A percentile compares a stretch with the other conserved stretches of the same genome.
phyloP scores from a whole-genome alignment of 2,113 vertebrate species.

The Pachycephala philippinensis region DNA sequence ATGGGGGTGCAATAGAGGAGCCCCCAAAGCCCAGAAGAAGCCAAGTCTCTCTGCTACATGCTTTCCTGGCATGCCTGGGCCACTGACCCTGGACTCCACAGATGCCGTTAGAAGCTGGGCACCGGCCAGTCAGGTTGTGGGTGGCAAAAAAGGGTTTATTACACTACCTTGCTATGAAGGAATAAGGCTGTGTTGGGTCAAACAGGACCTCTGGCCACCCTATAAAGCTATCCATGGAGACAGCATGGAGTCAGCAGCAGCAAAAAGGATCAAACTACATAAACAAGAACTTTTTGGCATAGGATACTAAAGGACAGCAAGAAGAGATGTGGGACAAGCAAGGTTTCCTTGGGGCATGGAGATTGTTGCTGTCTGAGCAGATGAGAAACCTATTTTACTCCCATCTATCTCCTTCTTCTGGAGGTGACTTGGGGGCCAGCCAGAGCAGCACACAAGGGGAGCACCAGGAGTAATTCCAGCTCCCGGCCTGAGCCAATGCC shows the following conservation, averaged over 20 bases:
- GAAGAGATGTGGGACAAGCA: background rate
- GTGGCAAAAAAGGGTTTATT: background rate
- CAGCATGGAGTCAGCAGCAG: background rate
- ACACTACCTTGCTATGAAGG: background rate
- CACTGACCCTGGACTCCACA: background rate
- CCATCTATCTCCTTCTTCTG: background rate
- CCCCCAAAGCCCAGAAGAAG: background rate
- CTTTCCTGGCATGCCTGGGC: background rate
- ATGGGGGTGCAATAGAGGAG: accelerated
- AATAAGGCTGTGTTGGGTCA: background rate
- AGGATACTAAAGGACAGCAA: background rate
- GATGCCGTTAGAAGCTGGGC: background rate
- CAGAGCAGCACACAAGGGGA: background rate
- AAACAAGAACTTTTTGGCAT: background rate
- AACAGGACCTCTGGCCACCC: background rate
- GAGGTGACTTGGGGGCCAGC: background rate
- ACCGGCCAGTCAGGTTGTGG: accelerated
- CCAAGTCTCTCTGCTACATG: background rate
- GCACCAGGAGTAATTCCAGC: background rate
- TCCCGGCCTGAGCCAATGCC: background rate
- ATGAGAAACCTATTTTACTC: background rate
- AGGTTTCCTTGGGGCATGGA: background rate
- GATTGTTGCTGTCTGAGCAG: background rate
- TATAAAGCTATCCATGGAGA: background rate
- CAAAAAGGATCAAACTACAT: background rate